Base-by-base conservation (phyloP, 2,888 invertebrate genomes). In the Andricus curvator region DNA sequence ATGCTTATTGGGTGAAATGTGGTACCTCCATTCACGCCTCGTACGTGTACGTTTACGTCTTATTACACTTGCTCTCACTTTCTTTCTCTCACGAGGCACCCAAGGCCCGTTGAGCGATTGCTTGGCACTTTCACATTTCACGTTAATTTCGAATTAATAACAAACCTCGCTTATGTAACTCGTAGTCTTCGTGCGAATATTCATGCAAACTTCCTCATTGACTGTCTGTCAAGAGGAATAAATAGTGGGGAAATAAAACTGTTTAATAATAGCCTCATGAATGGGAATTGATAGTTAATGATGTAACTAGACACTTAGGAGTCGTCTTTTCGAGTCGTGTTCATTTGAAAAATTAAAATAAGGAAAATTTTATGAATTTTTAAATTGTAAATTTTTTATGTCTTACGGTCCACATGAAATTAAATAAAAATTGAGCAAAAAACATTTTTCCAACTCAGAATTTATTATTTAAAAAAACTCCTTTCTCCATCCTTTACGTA, bases 81-180 rank as follows among this genome's bases (percentile, higher is more conserved):
- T 89, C 88, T 88, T 86, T 83, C 86, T 86, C 87, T 84, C 83
- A 79, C 85, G 82, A 80, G 83, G 84, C 86, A 84, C 83, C 81
- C 84, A 70, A 78, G 74, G n/a, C 74, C 17, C 25, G 62, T 62
- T 74, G 56, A 74, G 56, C 74, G 51, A 74, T 74, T 74, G 74
- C 74, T 74, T 74, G 83, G 79, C 78, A 90, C 90, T 91, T 91
- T 91, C 90, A 90, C 90, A 88, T 90, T 89, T 89, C 87, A 83
- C 85, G 86, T 88, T 90, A 89, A 90, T 88, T 89, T 88, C 85
- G 85, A 87, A 87, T 89, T 88, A 88, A 87, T 86, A 87, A 89
- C 87, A 85, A 85, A 82, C 84, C 74, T 77, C 77, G 51, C 80
- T 88, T 87, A 83, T 84, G 84, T 85, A 87, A 88, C 83, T 80